Evolutionary conservation across 2,888 invertebrate genomes (phyloP).

Genomic region (Oxyscelio sp.): DNA sequence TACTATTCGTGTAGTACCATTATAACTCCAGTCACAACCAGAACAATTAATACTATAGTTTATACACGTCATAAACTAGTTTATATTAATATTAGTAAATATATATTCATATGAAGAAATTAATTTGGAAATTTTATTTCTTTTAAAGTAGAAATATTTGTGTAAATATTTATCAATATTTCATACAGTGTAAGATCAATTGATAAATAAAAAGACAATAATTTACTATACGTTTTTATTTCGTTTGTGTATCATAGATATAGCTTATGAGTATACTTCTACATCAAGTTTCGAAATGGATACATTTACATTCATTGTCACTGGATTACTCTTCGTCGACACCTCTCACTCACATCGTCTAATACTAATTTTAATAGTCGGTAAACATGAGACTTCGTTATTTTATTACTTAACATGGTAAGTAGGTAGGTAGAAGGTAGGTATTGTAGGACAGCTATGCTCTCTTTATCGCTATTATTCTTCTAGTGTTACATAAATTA

Average conservation of each 20-base stretch:
- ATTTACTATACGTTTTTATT: conserved; percentile 88
- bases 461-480: conserved; percentile 83
- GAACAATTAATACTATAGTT: too few relatives aligned
- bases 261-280: conserved; percentile 89
- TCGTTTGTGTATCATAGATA: conserved; percentile 88
- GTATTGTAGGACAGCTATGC: conserved; percentile 87
- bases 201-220: conserved; percentile 64
- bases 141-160: too few relatives aligned
- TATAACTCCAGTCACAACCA: too few relatives aligned
- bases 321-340: conserved; percentile 86
- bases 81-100: too few relatives aligned
- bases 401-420: conserved; percentile 86
- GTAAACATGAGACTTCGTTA: conserved; percentile 85
- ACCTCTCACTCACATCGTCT: conserved; percentile 80
- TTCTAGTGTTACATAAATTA: conserved; percentile 87
- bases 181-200: too few relatives aligned
- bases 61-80: too few relatives aligned
- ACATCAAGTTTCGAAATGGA: conserved; percentile 89
- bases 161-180: too few relatives aligned
- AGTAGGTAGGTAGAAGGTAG: conserved; percentile 79
- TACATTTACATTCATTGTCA: conserved; percentile 89
- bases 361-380: conserved; percentile 87
- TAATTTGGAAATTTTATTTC: too few relatives aligned
- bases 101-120: too few relatives aligned
- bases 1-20: too few relatives aligned